phyloP scores from a whole-genome alignment of 2,113 vertebrate species.

The Cromileptes altivelis region DNA sequence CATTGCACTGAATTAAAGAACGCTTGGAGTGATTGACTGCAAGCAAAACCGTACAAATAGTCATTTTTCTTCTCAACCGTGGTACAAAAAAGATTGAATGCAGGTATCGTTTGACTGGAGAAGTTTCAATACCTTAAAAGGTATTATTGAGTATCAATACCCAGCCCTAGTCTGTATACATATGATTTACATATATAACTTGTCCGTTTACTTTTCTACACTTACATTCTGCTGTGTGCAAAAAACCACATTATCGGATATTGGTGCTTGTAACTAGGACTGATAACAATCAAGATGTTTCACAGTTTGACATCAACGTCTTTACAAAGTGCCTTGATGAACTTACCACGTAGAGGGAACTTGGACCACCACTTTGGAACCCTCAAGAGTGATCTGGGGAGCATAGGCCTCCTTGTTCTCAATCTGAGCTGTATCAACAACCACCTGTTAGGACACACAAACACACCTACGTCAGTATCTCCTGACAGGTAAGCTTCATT shows the following conservation, averaged over 20 bases:
- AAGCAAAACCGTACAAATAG: too few relatives aligned
- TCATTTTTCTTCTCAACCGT: too few relatives aligned
- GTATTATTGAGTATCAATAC: too few relatives aligned
- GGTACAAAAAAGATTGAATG: too few relatives aligned
- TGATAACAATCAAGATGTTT: neutral
- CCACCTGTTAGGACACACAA: conserved; percentile 87
- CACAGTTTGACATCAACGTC: neutral
- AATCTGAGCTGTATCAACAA: conserved; percentile 98
- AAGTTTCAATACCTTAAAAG: too few relatives aligned
- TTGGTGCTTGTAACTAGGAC: neutral
- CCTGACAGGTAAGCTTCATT: neutral
- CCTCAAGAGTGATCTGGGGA: conserved; percentile 97
- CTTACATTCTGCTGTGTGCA: neutral
- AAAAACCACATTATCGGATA: conserved; percentile 9
- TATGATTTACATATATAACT: neutral
- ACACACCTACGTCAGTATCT: conserved; percentile 29
- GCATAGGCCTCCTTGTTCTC: conserved; percentile 99
- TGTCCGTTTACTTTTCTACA: neutral
- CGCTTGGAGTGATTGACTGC: too few relatives aligned
- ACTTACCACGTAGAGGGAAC: conserved; percentile 98
- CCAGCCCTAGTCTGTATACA: neutral
- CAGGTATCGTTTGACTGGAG: too few relatives aligned
- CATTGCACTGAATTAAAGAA: too few relatives aligned
- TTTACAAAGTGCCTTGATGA: neutral
- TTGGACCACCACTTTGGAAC: conserved; percentile 95